Conservation (phyloP, 2,888 invertebrate genomes). For the Drosophila demipolita region DNA sequence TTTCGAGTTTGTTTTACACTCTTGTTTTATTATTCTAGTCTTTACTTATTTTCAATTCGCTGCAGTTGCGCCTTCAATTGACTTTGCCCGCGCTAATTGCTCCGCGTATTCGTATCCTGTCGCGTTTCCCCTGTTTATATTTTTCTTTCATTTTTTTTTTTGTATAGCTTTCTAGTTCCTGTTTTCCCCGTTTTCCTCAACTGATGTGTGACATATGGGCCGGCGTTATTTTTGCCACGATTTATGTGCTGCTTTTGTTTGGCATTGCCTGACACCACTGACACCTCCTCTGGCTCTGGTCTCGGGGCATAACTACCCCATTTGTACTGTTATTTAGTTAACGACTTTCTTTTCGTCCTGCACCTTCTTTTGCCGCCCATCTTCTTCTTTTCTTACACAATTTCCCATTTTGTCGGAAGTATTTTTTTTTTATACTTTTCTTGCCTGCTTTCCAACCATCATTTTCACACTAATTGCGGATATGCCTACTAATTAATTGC, state of each 20-base stretch:
- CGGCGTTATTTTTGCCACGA: conserved; percentile 75
- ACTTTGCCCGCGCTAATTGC: conserved; percentile 73
- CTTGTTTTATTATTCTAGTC: background rate
- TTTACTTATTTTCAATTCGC: conserved; percentile 35
- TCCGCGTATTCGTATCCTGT: conserved; percentile 64
- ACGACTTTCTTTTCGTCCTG: conserved; percentile 64
- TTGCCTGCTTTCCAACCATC: conserved; percentile 52
- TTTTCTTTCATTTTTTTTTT: conserved; percentile 24
- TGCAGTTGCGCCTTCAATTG: conserved; percentile 71
- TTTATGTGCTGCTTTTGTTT: conserved; percentile 63
- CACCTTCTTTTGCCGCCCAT: conserved; percentile 11
- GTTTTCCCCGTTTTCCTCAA: conserved; percentile 11
- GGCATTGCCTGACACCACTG: conserved; percentile 53
- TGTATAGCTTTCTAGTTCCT: conserved; percentile 23
- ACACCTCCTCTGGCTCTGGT: conserved; percentile 56
- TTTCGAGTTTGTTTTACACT: background rate
- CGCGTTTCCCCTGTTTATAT: conserved; percentile 47
- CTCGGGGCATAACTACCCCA: conserved; percentile 55
- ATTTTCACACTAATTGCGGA: conserved; percentile 80
- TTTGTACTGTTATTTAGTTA: conserved; percentile 65
- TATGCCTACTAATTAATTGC: conserved; percentile 75
- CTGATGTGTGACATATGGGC: conserved; percentile 66
- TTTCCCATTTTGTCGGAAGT: conserved; percentile 31
- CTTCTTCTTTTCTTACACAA: conserved; percentile 42
- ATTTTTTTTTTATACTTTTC: conserved; percentile 39